phyloP scores from a whole-genome alignment of 2,113 vertebrate genomes.

The Platichthys stellatus region DNA sequence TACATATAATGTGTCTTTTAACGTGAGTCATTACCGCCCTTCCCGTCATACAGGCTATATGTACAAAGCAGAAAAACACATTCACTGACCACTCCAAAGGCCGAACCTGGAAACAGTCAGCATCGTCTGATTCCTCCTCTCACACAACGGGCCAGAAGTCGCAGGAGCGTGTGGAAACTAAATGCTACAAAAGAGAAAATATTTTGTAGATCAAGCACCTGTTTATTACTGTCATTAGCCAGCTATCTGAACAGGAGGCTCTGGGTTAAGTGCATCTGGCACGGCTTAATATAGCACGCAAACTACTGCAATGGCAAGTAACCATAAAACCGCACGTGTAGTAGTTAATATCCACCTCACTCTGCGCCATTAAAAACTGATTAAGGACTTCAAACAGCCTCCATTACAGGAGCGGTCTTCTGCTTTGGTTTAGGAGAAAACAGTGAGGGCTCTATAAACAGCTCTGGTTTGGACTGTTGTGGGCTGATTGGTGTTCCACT shows the following conservation, averaged over 20 bases:
- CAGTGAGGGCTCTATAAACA: conserved; percentile 69
- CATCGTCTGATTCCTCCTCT: neutral
- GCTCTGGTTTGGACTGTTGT: conserved; percentile 63
- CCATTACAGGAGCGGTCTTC: conserved; percentile 66
- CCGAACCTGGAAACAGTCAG: conserved; percentile 2
- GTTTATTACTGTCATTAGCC: conserved; percentile 72
- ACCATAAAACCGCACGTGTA: conserved; percentile 79
- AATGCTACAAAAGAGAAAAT: conserved; percentile 36
- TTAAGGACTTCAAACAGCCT: conserved; percentile 76
- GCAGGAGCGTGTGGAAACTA: conserved; percentile 13
- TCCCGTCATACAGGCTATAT: conserved; percentile 19
- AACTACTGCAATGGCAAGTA: conserved; percentile 74
- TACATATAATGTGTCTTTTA: conserved; percentile 23
- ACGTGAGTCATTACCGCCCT: conserved; percentile 29
- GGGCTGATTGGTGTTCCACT: conserved; percentile 56
- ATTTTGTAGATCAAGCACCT: conserved; percentile 71
- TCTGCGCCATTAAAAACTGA: conserved; percentile 72
- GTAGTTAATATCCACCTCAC: conserved; percentile 72
- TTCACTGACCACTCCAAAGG: conserved; percentile 13
- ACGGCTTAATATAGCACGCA: conserved; percentile 70
- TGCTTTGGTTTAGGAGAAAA: conserved; percentile 67
- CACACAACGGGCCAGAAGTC: conserved; percentile 26
- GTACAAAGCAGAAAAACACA: conserved; percentile 12
- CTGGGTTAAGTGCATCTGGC: conserved; percentile 67
- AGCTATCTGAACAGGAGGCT: conserved; percentile 57